These are phyloP conservation scores for Porites lutea DNA, from an alignment of 64 coral and sea anemone genomes.

Conservation along the genomic window DNA sequence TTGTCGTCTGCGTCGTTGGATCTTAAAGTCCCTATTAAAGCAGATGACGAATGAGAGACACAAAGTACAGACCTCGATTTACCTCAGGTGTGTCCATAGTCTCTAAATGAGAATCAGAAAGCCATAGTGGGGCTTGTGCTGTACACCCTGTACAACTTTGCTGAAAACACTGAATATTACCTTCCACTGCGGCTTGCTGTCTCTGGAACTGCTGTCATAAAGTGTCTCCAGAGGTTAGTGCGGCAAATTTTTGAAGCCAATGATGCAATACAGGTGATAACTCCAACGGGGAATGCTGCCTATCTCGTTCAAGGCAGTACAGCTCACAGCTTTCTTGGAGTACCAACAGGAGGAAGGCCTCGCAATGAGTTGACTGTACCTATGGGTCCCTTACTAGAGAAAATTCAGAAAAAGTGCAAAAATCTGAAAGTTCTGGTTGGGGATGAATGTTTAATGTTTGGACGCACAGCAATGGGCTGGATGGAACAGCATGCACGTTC, in stretches of 20 bases:
- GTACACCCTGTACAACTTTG: conserved; percentile 16
- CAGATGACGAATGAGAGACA: not conserved
- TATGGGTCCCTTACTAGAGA: conserved; percentile 23
- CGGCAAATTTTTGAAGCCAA: conserved; percentile 21
- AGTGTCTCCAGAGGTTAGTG: conserved; percentile 24
- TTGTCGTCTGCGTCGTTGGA: too few relatives aligned
- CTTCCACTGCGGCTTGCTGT: conserved; percentile 12
- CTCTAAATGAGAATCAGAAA: conserved; percentile 38
- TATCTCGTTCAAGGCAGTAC: conserved; percentile 6
- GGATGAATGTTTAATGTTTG: conserved; percentile 49
- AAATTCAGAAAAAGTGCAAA: conserved; percentile 32
- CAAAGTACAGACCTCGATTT: not conserved
- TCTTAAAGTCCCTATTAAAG: too few relatives aligned
- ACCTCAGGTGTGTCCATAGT: not conserved
- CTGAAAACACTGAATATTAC: conserved; percentile 20
- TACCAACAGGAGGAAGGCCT: conserved; percentile 27
- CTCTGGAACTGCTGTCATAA: conserved; percentile 50
- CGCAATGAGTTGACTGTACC: conserved; percentile 34
- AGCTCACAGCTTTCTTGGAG: conserved; percentile 46
- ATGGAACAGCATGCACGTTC: conserved; percentile 48
- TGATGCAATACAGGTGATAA: conserved; percentile 40
- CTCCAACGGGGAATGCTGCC: conserved; percentile 40
- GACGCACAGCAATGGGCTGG: conserved; percentile 37
- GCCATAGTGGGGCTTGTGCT: conserved; percentile 32
- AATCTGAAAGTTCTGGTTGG: conserved; percentile 46